Conservation (phyloP, 2,888 invertebrate genomes). For the Steinernema hermaphroditum region DNA sequence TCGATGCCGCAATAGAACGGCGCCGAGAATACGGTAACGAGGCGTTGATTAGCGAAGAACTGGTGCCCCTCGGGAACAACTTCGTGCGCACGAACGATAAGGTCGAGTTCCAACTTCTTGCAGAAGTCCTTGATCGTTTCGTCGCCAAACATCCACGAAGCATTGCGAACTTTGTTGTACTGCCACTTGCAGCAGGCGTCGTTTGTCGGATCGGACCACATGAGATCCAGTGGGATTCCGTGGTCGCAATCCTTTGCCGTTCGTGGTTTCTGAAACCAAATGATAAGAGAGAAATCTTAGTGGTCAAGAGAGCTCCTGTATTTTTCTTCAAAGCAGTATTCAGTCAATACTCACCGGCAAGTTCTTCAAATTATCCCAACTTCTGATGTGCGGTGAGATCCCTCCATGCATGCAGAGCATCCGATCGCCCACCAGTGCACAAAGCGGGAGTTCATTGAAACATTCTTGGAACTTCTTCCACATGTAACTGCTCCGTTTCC, state of each 20-base stretch:
- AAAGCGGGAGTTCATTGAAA: conserved; percentile 55
- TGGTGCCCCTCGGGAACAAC: conserved; percentile 51
- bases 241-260: conserved; percentile 47
- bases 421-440: conserved; percentile 46
- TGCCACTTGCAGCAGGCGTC: conserved; percentile 37
- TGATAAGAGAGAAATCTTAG: neutral
- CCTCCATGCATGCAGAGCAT: conserved; percentile 60
- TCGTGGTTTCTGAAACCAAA: conserved; percentile 49
- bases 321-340: no score
- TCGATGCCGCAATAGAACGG: conserved; percentile 60
- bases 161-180: conserved; percentile 45
- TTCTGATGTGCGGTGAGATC: conserved; percentile 52
- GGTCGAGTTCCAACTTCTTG: conserved; percentile 43
- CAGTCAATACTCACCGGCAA: conserved; percentile 39
- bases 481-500: conserved; percentile 45
- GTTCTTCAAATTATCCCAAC: conserved; percentile 41
- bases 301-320: no score
- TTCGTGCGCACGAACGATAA: conserved; percentile 61
- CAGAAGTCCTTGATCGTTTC: conserved; percentile 45
- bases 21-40: conserved; percentile 61
- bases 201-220: conserved; percentile 57
- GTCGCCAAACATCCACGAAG: conserved; percentile 50
- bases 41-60: conserved; percentile 43
- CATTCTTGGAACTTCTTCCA: conserved; percentile 53
- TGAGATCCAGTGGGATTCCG: conserved; percentile 49